These are phyloP conservation scores for Ceryle rudis DNA, from an alignment of 2,797 vertebrate species.

Conservation along the genomic window DNA sequence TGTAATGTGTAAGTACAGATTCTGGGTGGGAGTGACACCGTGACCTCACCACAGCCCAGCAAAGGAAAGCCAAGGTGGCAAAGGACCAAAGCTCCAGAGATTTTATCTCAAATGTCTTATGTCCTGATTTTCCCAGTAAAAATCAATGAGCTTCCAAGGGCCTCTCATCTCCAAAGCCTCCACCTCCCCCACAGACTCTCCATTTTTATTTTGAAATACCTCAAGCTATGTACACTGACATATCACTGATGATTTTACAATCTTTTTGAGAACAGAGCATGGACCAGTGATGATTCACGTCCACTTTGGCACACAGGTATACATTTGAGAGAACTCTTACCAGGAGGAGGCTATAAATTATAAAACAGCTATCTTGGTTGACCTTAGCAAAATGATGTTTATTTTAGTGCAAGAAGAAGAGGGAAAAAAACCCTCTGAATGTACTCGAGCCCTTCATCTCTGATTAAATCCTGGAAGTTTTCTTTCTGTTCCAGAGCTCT, in stretches of 20 bases:
- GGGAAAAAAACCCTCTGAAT: not conserved
- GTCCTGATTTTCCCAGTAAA: not conserved
- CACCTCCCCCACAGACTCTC: not conserved
- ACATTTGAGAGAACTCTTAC: not conserved
- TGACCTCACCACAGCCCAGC: not conserved
- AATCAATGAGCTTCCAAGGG: not conserved
- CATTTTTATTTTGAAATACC: not conserved
- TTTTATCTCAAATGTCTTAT: not conserved
- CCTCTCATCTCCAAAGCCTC: not conserved
- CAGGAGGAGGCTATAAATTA: not conserved
- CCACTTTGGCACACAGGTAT: not conserved
- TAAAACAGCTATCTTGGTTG: not conserved
- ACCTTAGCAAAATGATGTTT: slow-evolving; percentile 22
- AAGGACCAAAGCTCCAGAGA: not conserved
- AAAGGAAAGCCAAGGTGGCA: not conserved
- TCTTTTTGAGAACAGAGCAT: not conserved
- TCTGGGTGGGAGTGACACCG: not conserved
- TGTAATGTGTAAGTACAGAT: not conserved
- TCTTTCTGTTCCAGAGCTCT: not conserved
- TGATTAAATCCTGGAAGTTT: slow-evolving; percentile 34
- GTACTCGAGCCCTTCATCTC: not conserved
- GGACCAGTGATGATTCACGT: not conserved
- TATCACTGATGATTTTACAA: not conserved
- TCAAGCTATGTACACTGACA: not conserved
- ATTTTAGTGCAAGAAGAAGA: not conserved